Percentiles rank a stretch among this genome's conserved stretches.
Conservation (phyloP, 2,888 invertebrate species). For the Sinopyrophorus schimmeli region DNA sequence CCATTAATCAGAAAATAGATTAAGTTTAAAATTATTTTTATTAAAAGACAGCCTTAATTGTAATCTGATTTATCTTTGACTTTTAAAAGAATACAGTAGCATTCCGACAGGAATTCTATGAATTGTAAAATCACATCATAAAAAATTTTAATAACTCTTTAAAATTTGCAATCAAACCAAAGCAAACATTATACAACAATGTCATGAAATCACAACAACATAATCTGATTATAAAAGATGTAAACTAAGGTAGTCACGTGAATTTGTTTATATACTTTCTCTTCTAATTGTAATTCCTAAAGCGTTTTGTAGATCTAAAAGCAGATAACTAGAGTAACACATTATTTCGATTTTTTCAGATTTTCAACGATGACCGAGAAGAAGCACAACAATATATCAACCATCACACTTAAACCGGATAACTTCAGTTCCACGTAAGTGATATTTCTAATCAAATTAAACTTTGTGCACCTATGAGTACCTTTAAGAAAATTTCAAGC, state of each 20-base stretch:
- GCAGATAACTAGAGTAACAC: too few species aligned
- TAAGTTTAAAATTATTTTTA: too few species aligned
- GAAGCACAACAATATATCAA: constrained; percentile 48
- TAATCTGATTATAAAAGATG: constrained; percentile 5
- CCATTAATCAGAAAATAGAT: too few species aligned
- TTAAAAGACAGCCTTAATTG: too few species aligned
- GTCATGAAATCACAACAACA: neutral
- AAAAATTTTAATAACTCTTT: too few species aligned
- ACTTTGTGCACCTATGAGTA: too few species aligned
- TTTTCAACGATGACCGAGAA: constrained; percentile 26
- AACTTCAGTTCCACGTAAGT: constrained; percentile 55
- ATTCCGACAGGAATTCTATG: too few species aligned
- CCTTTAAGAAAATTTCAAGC: neutral
- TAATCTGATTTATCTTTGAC: too few species aligned
- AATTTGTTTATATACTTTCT: constrained; percentile 20
- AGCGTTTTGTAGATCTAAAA: neutral
- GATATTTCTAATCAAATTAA: constrained; percentile 14
- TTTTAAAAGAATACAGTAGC: too few species aligned
- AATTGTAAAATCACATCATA: too few species aligned
- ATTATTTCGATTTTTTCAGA: too few species aligned
- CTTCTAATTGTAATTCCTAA: constrained; percentile 7
- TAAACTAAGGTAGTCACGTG: constrained; percentile 8
- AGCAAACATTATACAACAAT: constrained; percentile 2
- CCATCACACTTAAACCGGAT: constrained; percentile 49
- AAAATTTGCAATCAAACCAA: too few species aligned